phyloP scores from a whole-genome alignment of 2,113 vertebrate genomes.

The Bolborhynchus lineola region DNA sequence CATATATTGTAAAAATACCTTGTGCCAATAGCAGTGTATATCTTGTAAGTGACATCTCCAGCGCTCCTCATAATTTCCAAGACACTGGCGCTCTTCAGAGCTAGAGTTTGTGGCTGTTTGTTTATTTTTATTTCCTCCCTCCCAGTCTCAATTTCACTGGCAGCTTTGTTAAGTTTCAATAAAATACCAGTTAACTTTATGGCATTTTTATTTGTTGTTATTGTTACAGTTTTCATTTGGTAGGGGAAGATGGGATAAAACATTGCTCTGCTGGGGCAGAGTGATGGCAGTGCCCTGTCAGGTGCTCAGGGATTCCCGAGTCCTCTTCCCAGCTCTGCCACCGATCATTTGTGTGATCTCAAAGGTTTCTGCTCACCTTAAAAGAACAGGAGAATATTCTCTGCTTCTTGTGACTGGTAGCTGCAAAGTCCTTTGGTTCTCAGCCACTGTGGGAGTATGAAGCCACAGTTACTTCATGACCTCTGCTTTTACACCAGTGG shows the following conservation, averaged over 20 bases:
- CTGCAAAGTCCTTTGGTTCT: not conserved
- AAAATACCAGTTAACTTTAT: not conserved
- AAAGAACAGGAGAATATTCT: not conserved
- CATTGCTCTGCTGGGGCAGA: not conserved
- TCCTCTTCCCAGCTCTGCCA: not conserved
- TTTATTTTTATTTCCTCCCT: slow-evolving; percentile 38
- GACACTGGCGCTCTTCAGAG: not conserved
- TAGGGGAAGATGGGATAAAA: not conserved
- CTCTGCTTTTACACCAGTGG: not conserved
- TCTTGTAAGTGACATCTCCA: slow-evolving; percentile 56
- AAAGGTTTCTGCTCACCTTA: not conserved
- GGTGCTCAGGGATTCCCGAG: not conserved
- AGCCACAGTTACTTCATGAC: not conserved
- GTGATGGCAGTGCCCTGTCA: not conserved
- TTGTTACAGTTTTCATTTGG: not conserved
- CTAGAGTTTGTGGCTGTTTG: not conserved
- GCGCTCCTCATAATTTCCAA: slow-evolving; percentile 28
- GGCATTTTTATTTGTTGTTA: slow-evolving; percentile 14
- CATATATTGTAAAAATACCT: slow-evolving; percentile 59
- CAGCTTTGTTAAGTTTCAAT: slow-evolving; percentile 32
- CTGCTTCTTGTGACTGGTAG: not conserved
- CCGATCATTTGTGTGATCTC: not conserved
- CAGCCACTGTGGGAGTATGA: not conserved
- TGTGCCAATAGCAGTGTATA: slow-evolving; percentile 43
- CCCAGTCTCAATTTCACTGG: not conserved